Evolutionary conservation across 2,888 invertebrate genomes (phyloP).

Genomic region (Alentia gelatinosa): DNA sequence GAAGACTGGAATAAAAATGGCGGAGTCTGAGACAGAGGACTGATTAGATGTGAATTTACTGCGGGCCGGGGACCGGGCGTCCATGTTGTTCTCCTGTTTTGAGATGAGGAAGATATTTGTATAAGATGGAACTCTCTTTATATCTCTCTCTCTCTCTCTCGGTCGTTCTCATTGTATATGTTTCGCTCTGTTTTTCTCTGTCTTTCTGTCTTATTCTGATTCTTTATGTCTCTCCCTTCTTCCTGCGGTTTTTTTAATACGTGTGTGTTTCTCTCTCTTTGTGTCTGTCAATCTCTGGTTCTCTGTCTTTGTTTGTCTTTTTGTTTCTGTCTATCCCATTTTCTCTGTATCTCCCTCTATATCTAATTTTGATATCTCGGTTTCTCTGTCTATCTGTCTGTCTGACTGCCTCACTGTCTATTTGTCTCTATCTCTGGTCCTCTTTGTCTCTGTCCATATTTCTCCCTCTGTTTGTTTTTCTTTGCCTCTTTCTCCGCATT

Average conservation of each 20-base stretch:
- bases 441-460: not conserved
- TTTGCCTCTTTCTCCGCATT: not conserved
- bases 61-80: too few species aligned
- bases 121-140: not conserved
- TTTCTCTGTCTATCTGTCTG: not conserved
- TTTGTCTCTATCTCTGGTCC: not conserved
- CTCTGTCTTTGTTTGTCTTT: not conserved
- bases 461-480: not conserved
- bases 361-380: not conserved
- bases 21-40: not conserved
- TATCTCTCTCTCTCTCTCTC: conserved; percentile 6
- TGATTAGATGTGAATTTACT: not conserved
- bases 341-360: not conserved
- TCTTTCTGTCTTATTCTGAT: not conserved
- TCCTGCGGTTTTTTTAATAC: not conserved
- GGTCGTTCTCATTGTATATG: not conserved
- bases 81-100: not conserved
- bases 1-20: not conserved
- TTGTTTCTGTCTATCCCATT: too few species aligned
- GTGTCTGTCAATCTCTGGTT: not conserved
- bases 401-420: not conserved
- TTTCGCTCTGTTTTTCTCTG: not conserved
- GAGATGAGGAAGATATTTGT: not conserved
- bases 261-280: not conserved
- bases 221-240: not conserved